Evolutionary conservation across 2,888 invertebrate species (phyloP), one percentile per base, ranked within the genome.

Genomic region (Sussaba pulchella): DNA sequence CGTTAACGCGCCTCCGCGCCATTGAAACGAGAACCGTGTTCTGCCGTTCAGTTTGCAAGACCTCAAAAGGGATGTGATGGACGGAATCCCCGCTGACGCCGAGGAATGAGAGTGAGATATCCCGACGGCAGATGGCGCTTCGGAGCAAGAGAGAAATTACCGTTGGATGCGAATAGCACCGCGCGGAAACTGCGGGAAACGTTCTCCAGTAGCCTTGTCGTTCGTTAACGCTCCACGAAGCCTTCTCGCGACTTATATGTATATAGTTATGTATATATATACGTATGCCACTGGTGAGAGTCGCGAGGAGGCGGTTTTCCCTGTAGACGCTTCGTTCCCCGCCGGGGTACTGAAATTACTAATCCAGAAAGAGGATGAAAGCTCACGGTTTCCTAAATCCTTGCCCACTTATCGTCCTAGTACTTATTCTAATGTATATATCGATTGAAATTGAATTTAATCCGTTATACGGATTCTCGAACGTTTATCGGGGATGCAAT

Each of bases 321-420:
- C 39, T 12, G 39, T 43, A 73, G 72, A 64, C 43, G 26, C 63
- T 43, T 45, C 64, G 26, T 74, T 43, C 36, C 64, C 19, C 45
- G 52, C 47, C 47, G 57, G 45, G 21, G 10, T 45, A 10, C 43
- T 66, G 57, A 54, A 74, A 66, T 74, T 74, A 66, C 73, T 74
- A 54, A 74, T 74, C 73, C 64, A 66, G 73, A 66, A 66, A 66
- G 41, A 43, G 64, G 66, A 74, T 54, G 73, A 57, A 74, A 57
- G 73, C 43, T 54, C 73, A 74, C 73, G 73, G 54, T 74, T 57
- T 31, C 31, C 54, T 63, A 52, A 57, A 54, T 74, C 54, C 45
- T 57, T 19, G 57, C 54, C 21, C 31, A 57, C 54, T 43, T 24
- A n/a, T 43, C 63, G 19, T 66, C 54, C 41, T 24, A 39, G 63